Base-by-base conservation (phyloP, 2,797 vertebrate genomes). In the Gymnothorax javanicus region DNA sequence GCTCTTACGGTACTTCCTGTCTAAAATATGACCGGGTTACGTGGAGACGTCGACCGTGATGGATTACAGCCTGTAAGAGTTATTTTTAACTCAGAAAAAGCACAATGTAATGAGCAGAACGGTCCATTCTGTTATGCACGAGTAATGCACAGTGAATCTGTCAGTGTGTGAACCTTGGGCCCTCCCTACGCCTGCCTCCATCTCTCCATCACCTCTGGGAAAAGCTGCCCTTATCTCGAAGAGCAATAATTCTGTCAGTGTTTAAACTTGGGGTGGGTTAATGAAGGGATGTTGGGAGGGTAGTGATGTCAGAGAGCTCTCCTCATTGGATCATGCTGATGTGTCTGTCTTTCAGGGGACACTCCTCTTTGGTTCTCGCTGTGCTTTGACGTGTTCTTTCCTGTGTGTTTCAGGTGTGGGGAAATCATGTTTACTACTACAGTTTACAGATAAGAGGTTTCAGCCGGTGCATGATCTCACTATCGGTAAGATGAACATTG, bases 381-480 rank as follows among this genome's bases (percentile, higher is more conserved):
- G 8, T 79, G 33, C 33, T 17, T 50, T 79, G 17, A 79, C 75
- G n/a, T 79, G 43, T 79, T 12, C 17, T 89, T 33, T 88, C 57
- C 89, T 67, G 87, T 93, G 6, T 90, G 84, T 96, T 96, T 25
- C 91, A 99, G 98, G 98, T 96, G 98, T 99, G 93, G 98, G 98
- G 87, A 99, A 99, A 94, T 99, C 98, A 95, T 99, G 98, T 96
- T 97, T 99, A 96, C 97, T 99, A 96, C 96, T 99, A 97, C 98
- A 99, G 95, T 99, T 99, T 93, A 99, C 98, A 97, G 98, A 99
- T 95, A 99, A 99, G 94, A 95, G 98, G 89, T 99, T 99, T 97
- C 98, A 99, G 89, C 98, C 98, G 23, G 98, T 99, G 88, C 98
- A 99, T 87, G 98, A 99, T 93, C 97, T 99, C 94, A 99, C 98